phyloP scores from a whole-genome alignment of 2,113 vertebrate species.

The Brachyistius frenatus region DNA sequence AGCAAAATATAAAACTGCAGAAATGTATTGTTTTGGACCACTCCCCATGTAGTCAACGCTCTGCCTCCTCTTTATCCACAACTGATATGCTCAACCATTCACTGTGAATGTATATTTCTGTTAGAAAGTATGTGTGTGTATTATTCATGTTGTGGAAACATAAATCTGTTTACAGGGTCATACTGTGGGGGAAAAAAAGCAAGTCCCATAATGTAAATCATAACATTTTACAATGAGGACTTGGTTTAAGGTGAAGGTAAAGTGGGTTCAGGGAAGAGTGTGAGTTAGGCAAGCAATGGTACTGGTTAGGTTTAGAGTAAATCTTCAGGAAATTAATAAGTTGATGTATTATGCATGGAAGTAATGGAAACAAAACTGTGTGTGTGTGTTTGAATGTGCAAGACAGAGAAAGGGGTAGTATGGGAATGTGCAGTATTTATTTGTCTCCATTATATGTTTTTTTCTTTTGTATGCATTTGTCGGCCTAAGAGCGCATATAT shows the following conservation, averaged over 20 bases:
- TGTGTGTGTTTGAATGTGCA: not conserved
- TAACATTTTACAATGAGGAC: too few species aligned
- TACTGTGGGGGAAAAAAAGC: not conserved
- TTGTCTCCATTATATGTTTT: too few species aligned
- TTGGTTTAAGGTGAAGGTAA: too few species aligned
- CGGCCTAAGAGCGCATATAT: slow-evolving; percentile 31
- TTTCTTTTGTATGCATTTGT: not conserved
- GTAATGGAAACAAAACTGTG: not conserved
- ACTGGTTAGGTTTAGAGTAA: not conserved
- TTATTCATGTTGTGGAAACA: not conserved
- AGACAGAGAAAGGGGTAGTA: not conserved
- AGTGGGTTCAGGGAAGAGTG: not conserved
- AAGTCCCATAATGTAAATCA: not conserved
- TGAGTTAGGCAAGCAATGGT: not conserved
- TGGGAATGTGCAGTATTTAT: too few species aligned
- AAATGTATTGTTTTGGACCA: not conserved
- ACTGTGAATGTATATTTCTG: not conserved
- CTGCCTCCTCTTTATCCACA: not conserved
- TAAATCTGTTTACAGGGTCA: not conserved
- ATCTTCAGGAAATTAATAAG: not conserved
- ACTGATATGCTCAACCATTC: not conserved
- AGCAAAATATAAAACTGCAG: not conserved
- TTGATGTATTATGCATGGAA: not conserved
- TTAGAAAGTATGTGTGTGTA: not conserved
- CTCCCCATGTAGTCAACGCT: not conserved